Evolutionary conservation across 1,140 invertebrate genomes (phyloP), one percentile per base, ranked within the genome.

Genomic region (Sitophilus oryzae): DNA sequence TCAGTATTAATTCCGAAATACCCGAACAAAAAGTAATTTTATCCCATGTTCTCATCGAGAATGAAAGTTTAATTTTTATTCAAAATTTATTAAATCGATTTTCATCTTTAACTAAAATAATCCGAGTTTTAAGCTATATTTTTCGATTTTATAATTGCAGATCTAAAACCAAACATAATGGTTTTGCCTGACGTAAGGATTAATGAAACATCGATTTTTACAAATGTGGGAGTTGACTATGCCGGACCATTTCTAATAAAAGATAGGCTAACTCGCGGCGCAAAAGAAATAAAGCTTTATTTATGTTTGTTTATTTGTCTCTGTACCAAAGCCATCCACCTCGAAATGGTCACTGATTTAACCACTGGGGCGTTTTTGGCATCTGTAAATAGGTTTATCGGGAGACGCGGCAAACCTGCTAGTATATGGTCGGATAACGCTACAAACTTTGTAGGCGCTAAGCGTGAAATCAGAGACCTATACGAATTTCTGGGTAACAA

Each of bases 401-500:
- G n/a, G n/a, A n/a, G n/a, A n/a, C n/a, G n/a, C n/a, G n/a, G n/a
- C n/a, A n/a, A n/a, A n/a, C 51, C 53, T 14, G 21, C n/a, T 0
- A 51, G 49, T 8, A 52, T 69, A 2, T 63, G 60, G 38, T 61
- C 44, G 18, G 68, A 69, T 36, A 63, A 64, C 44, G 66, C 59
- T 0, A 56, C 52, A 0, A 64, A 66, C 43, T 72, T 72, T 45
- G 53, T 64, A 8, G 59, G 65, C 14, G 62, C 62, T 15, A 44
- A 55, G 22, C 36, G 15, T 46, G 38, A 59, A 44, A 34, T 59
- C 14, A 47, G 40, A 43, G n/a, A n/a, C n/a, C n/a, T n/a, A n/a
- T n/a, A n/a, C n/a, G 74, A 71, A 68, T 47, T 69, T 14, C 72
- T 76, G 46, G 69, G 69, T 48, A 69, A 72, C 16, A 21, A 42